Evolutionary conservation across 2,113 vertebrate species (phyloP).

Genomic region (Chitala chitala): DNA sequence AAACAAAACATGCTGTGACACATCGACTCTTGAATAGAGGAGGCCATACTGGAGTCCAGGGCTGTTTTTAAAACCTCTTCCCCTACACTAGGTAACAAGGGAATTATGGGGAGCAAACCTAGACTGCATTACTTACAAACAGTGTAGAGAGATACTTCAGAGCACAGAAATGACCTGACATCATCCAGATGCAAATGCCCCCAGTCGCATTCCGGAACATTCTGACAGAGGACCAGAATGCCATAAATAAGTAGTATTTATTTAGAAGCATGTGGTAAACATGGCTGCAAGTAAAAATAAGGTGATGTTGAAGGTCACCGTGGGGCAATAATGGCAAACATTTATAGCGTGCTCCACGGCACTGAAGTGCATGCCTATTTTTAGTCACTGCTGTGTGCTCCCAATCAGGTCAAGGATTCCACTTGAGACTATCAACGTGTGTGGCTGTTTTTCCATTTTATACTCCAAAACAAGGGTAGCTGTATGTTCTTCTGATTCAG

Average conservation of each 20-base stretch:
- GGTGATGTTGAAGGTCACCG: not conserved
- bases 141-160: no score
- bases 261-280: not conserved
- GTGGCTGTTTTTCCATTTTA: not conserved
- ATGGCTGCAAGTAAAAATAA: not conserved
- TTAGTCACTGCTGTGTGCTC: conserved; percentile 1
- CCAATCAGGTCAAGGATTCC: not conserved
- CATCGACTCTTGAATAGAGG: no score
- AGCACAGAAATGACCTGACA: no score
- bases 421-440: not conserved
- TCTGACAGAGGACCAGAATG: not conserved
- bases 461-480: not conserved
- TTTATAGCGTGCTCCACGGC: conserved; percentile 3
- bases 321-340: not conserved
- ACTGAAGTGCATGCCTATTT: not conserved
- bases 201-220: not conserved
- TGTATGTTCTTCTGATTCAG: not conserved
- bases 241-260: conserved; percentile 14
- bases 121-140: no score
- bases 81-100: no score
- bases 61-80: no score
- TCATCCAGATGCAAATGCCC: no score
- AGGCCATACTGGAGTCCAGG: no score
- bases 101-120: no score
- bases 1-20: no score